Percentiles rank a stretch among this genome's conserved stretches.
These are phyloP conservation scores for Episyrphus balteatus DNA, from an alignment of 1,140 invertebrate species.

Conservation along the genomic window DNA sequence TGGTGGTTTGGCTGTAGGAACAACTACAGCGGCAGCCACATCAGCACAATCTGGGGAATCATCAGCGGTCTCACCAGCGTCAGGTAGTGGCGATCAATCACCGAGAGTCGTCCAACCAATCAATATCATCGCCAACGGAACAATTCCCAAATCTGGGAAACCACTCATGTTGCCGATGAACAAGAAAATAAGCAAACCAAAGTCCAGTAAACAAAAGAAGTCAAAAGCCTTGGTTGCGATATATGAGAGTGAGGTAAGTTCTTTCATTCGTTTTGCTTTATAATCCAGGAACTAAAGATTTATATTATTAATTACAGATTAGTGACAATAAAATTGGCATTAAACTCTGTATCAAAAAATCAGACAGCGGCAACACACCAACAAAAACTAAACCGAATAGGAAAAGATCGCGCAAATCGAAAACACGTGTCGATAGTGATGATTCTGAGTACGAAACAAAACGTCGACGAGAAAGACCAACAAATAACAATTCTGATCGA, in stretches of 20 bases:
- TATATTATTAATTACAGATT: constrained; percentile 41
- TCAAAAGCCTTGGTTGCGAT: constrained; percentile 25
- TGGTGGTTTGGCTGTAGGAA: background rate
- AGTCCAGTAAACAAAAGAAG: constrained; percentile 22
- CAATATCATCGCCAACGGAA: constrained; percentile 21
- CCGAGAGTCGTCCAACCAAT: constrained; percentile 9
- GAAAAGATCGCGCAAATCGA: constrained; percentile 40
- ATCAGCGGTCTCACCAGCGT: background rate
- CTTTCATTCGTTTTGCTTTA: background rate
- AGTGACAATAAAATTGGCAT: constrained; percentile 51
- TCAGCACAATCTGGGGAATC: background rate
- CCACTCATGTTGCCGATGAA: constrained; percentile 22
- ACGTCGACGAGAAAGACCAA: constrained; percentile 24
- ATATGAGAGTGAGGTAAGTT: constrained; percentile 29
- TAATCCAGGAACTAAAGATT: background rate
- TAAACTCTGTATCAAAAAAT: constrained; percentile 52
- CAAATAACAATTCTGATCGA: constrained; percentile 15
- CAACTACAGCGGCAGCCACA: background rate
- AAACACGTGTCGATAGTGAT: constrained; percentile 35
- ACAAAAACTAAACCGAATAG: constrained; percentile 21
- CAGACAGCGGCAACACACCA: constrained; percentile 24
- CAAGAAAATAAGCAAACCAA: constrained; percentile 23
- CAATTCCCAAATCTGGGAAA: constrained; percentile 33
- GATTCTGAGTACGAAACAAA: constrained; percentile 40
- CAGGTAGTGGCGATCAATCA: background rate